Conservation (phyloP, 2,797 vertebrate species). For the Potorous gilbertii region DNA sequence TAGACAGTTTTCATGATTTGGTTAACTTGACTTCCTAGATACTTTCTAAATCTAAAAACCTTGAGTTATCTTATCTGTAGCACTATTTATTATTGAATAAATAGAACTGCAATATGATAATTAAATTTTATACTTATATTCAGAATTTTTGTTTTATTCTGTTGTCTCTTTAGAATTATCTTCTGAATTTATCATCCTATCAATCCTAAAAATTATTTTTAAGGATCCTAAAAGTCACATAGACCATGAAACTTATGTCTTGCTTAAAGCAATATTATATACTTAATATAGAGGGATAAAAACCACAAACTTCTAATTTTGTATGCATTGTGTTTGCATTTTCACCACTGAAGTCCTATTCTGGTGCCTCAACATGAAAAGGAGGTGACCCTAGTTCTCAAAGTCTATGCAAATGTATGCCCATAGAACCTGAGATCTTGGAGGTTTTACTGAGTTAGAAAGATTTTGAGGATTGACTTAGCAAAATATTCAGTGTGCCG, state of each 20-base stretch:
- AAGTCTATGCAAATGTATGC: neutral
- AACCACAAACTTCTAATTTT: neutral
- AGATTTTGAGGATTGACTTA: neutral
- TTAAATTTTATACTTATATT: neutral
- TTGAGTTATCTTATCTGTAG: neutral
- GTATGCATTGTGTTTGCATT: neutral
- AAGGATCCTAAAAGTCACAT: neutral
- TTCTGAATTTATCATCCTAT: neutral
- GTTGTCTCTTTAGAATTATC: neutral
- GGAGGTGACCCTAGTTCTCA: neutral
- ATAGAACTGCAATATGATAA: conserved; percentile 1
- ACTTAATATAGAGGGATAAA: neutral
- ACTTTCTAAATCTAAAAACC: neutral
- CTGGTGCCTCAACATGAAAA: neutral
- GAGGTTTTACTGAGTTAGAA: neutral
- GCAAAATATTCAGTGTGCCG: neutral
- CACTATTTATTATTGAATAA: neutral
- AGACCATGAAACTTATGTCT: neutral
- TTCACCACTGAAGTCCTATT: neutral
- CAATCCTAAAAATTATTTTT: neutral
- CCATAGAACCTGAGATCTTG: neutral
- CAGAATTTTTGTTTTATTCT: neutral
- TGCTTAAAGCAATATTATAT: neutral
- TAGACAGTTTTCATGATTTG: neutral
- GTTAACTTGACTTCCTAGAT: neutral